phyloP scores from a whole-genome alignment of 1,140 invertebrate species.

The Pogonus chalceus region DNA sequence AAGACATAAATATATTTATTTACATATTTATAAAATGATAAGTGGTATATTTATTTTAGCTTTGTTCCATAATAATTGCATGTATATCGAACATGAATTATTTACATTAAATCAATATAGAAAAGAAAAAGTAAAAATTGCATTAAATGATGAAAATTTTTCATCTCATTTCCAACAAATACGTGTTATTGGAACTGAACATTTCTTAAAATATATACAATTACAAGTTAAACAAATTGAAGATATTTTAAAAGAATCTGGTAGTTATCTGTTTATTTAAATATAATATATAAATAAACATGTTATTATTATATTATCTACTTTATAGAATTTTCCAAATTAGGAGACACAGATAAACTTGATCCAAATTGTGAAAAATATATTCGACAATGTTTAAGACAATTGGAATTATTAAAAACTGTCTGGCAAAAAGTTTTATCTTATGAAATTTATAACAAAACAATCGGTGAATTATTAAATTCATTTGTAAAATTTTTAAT shows the following conservation, averaged over 20 bases:
- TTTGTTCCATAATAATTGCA: conserved; percentile 88
- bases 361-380: conserved; percentile 56
- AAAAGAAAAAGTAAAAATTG: not conserved
- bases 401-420: conserved; percentile 73
- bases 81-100: conserved; percentile 72
- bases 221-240: conserved; percentile 30
- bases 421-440: conserved; percentile 61
- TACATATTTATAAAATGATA: not conserved
- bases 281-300: not conserved
- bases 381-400: conserved; percentile 70
- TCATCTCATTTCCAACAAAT: conserved; percentile 28
- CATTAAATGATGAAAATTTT: conserved; percentile 13
- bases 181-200: conserved; percentile 39
- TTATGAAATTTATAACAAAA: conserved; percentile 36
- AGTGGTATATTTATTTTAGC: conserved; percentile 42
- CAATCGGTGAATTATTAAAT: conserved; percentile 35
- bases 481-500: conserved; percentile 40
- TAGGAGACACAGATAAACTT: conserved; percentile 37
- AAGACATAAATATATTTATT: conserved; percentile 27
- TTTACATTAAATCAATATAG: conserved; percentile 51
- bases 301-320: not conserved
- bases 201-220: conserved; percentile 30
- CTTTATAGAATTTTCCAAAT: conserved; percentile 1
- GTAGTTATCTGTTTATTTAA: conserved; percentile 8
- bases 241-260: conserved; percentile 29